phyloP scores from a whole-genome alignment of 2,113 vertebrate genomes.

The Proterorhinus semilunaris region DNA sequence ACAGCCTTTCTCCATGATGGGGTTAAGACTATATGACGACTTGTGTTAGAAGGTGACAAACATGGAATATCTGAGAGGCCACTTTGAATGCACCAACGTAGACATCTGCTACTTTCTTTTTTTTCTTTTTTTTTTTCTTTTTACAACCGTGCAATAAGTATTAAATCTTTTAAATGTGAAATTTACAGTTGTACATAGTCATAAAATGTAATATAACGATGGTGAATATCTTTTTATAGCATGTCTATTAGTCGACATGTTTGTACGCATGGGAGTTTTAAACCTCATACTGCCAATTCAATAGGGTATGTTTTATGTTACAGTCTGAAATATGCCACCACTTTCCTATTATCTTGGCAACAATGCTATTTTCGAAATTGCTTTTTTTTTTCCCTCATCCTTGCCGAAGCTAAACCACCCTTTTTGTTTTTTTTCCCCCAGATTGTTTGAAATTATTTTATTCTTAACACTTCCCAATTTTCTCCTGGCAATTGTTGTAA shows the following conservation, averaged over 20 bases:
- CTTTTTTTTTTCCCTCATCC: conserved; percentile 4
- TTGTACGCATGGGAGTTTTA: conserved; percentile 8
- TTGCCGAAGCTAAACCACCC: not conserved
- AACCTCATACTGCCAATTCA: conserved; percentile 20
- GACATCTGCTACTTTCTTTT: too few species aligned
- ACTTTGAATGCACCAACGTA: too few species aligned
- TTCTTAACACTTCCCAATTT: conserved; percentile 28
- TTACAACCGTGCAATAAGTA: not conserved
- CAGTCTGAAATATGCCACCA: conserved; percentile 17
- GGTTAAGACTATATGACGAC: conserved; percentile 3
- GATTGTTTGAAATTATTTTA: conserved; percentile 17
- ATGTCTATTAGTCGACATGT: conserved; percentile 7
- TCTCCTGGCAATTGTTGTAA: conserved; percentile 14
- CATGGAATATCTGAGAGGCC: conserved; percentile 18
- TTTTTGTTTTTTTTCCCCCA: not conserved
- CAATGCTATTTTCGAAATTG: conserved; percentile 14
- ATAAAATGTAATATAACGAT: conserved; percentile 37
- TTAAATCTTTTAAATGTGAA: conserved; percentile 41
- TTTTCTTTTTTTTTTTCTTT: too few species aligned
- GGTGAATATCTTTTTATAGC: not conserved
- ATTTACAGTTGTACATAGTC: conserved; percentile 17
- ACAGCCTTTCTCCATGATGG: not conserved
- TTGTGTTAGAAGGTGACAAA: conserved; percentile 5
- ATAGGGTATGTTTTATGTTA: conserved; percentile 14
- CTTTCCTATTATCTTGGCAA: conserved; percentile 20